phyloP scores from a whole-genome alignment of 2,113 vertebrate species.

The Dryoscopus gambensis region DNA sequence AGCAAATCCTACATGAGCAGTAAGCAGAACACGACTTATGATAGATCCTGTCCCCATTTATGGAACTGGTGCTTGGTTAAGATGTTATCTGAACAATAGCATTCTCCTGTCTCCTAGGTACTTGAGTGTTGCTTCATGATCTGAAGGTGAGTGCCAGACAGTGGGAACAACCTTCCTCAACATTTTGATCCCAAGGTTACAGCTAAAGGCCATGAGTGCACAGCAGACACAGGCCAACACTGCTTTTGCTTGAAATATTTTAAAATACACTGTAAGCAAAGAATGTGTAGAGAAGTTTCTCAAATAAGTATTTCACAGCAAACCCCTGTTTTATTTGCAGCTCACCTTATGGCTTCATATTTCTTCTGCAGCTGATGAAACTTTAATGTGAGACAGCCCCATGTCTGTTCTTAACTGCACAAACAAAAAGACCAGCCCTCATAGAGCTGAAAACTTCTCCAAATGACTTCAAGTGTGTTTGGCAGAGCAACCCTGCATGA shows the following conservation, averaged over 20 bases:
- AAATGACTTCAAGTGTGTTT: background rate
- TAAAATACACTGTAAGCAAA: background rate
- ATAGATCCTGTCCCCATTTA: background rate
- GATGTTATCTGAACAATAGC: background rate
- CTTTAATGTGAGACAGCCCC: background rate
- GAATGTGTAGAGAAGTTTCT: background rate
- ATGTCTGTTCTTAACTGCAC: background rate
- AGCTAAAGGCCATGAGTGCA: background rate
- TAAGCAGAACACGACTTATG: background rate
- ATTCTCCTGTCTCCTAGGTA: background rate
- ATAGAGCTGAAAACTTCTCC: background rate
- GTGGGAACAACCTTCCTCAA: background rate
- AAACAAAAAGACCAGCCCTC: background rate
- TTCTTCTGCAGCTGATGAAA: background rate
- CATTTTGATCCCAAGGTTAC: background rate
- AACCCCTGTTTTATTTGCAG: background rate
- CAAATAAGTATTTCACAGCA: background rate
- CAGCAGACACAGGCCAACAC: background rate
- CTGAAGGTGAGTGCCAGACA: background rate
- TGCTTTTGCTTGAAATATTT: background rate
- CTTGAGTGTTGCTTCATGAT: background rate
- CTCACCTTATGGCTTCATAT: background rate
- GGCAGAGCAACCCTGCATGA: background rate
- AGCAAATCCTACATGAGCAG: background rate
- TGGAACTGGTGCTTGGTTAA: background rate